These are phyloP conservation scores for Steinernema carpocapsae DNA, from an alignment of 2,888 invertebrate genomes.

Conservation along the genomic window DNA sequence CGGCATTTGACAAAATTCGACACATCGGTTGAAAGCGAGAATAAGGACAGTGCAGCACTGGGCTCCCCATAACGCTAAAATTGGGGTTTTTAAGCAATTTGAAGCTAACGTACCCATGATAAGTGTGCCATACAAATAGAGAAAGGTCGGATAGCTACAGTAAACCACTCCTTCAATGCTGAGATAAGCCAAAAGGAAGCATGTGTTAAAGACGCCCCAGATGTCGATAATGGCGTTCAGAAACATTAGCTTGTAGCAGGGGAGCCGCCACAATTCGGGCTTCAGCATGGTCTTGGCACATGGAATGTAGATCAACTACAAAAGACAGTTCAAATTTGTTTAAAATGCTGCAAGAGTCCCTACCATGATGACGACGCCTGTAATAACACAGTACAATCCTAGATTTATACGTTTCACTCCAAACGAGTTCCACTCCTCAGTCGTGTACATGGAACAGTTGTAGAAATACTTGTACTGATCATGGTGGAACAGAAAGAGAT, in stretches of 20 bases:
- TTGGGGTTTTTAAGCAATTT: background rate
- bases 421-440: constrained; percentile 9
- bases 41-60: background rate
- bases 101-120: constrained; percentile 15
- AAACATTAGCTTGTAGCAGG: constrained; percentile 45
- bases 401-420: background rate
- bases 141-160: constrained; percentile 10
- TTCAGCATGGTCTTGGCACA: background rate
- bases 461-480: background rate
- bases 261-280: background rate
- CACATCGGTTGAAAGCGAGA: constrained; percentile 21
- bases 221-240: constrained; percentile 42
- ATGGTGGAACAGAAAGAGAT: constrained; percentile 3
- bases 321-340: background rate
- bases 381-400: background rate
- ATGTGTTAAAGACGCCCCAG: constrained; percentile 36
- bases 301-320: background rate
- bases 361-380: background rate
- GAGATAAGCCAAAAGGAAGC: constrained; percentile 39
- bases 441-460: constrained; percentile 23
- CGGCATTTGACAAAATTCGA: constrained; percentile 3
- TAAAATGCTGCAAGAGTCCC: background rate
- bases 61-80: background rate
- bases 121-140: background rate
- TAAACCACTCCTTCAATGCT: constrained; percentile 39